Conservation (phyloP, 2,888 invertebrate species). For the Caenorhabditis sp. region DNA sequence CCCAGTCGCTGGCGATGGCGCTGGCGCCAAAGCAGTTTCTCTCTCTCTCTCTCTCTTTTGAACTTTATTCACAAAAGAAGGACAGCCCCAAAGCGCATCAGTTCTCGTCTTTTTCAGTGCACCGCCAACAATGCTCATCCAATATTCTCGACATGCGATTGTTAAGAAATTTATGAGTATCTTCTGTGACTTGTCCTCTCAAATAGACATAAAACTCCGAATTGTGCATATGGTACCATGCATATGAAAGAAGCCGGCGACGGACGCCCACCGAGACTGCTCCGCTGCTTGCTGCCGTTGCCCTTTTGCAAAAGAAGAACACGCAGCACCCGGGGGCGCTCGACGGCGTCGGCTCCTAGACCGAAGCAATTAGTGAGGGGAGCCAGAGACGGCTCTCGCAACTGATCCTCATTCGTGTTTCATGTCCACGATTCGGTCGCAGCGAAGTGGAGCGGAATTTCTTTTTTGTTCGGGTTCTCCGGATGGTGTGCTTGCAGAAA, state of each 20-base stretch:
- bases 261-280: slow-evolving; percentile 39
- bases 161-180: slow-evolving; percentile 64
- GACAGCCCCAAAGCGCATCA: neutral
- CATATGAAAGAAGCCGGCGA: slow-evolving; percentile 50
- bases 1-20: neutral
- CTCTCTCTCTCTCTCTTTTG: neutral
- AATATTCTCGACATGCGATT: slow-evolving; percentile 61
- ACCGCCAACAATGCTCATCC: slow-evolving; percentile 50
- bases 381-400: neutral
- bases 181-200: slow-evolving; percentile 54
- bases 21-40: neutral
- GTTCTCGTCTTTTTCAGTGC: slow-evolving; percentile 7
- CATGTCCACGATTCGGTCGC: no score
- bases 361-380: slow-evolving; percentile 6
- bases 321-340: neutral
- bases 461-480: slow-evolving; percentile 25
- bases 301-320: slow-evolving; percentile 6
- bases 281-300: slow-evolving; percentile 4
- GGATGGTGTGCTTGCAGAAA: slow-evolving; percentile 48
- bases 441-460: no score
- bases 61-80: neutral
- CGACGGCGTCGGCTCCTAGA: neutral
- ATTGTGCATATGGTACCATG: slow-evolving; percentile 58
- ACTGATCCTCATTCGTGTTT: slow-evolving; percentile 28
- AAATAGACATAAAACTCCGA: slow-evolving; percentile 59